Evolutionary conservation across 2,888 invertebrate species (phyloP).

Genomic region (Nemoura dubitans): DNA sequence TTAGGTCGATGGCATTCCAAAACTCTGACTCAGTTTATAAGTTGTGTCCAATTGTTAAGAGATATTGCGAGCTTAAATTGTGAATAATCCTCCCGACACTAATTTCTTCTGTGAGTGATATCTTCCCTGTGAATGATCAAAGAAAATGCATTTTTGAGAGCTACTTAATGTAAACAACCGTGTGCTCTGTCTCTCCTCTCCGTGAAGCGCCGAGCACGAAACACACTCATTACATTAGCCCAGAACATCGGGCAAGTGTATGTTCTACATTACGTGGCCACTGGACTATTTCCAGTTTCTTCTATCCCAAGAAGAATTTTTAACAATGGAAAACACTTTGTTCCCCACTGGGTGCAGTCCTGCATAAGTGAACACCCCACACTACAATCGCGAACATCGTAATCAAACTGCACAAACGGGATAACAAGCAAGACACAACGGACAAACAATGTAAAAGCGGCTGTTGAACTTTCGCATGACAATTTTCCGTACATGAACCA

Average conservation of each 20-base stretch:
- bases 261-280: neutral
- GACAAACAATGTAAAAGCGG: neutral
- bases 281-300: neutral
- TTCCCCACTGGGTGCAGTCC: neutral
- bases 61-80: too few species aligned
- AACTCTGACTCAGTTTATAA: too few species aligned
- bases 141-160: neutral
- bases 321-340: neutral
- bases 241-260: neutral
- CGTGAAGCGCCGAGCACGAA: neutral
- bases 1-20: too few species aligned
- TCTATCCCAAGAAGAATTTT: neutral
- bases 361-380: neutral
- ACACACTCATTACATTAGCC: neutral
- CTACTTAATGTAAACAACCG: too few species aligned
- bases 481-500: neutral
- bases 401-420: neutral
- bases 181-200: too few species aligned
- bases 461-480: neutral
- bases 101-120: too few species aligned
- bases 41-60: too few species aligned
- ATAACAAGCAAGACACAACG: neutral
- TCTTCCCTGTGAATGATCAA: neutral
- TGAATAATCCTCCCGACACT: too few species aligned
- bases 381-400: neutral